Percentiles rank a stretch among this genome's conserved stretches.
phyloP scores from a whole-genome alignment of 2,888 invertebrate species.

The Unio pictorum region DNA sequence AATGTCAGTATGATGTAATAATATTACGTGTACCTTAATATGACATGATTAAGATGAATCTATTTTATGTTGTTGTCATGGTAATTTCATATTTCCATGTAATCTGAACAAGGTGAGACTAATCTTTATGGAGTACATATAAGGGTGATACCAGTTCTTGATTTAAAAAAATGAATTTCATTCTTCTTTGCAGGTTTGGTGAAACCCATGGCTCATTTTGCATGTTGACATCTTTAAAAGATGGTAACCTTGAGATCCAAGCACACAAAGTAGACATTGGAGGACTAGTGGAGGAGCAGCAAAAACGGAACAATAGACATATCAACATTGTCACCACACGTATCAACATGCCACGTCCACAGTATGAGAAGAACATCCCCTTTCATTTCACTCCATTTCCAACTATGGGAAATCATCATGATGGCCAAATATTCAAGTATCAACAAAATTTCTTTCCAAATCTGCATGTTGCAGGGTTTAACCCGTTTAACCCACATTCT shows the following conservation, averaged over 20 bases:
- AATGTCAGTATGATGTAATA: too few species aligned
- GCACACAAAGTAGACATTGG: conserved; percentile 55
- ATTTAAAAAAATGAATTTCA: not conserved
- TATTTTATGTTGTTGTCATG: too few species aligned
- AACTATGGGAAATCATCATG: not conserved
- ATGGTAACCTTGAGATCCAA: conserved; percentile 53
- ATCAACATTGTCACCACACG: conserved; percentile 49
- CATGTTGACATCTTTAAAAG: conserved; percentile 52
- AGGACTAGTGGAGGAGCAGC: conserved; percentile 46
- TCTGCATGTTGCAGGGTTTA: not conserved
- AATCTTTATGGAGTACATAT: too few species aligned
- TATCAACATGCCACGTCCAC: conserved; percentile 34
- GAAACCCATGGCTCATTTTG: conserved; percentile 59
- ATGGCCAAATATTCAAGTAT: too few species aligned
- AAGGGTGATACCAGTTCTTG: not conserved
- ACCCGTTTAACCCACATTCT: conserved; percentile 1
- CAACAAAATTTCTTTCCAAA: too few species aligned
- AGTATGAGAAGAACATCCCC: conserved; percentile 32
- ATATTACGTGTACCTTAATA: too few species aligned
- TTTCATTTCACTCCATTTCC: not conserved
- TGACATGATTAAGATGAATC: too few species aligned
- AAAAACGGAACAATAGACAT: conserved; percentile 33
- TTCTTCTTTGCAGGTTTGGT: conserved; percentile 52
- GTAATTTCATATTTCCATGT: too few species aligned
- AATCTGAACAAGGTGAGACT: too few species aligned